Base-by-base conservation (phyloP, 1,140 invertebrate species). In the Lerema accius region DNA sequence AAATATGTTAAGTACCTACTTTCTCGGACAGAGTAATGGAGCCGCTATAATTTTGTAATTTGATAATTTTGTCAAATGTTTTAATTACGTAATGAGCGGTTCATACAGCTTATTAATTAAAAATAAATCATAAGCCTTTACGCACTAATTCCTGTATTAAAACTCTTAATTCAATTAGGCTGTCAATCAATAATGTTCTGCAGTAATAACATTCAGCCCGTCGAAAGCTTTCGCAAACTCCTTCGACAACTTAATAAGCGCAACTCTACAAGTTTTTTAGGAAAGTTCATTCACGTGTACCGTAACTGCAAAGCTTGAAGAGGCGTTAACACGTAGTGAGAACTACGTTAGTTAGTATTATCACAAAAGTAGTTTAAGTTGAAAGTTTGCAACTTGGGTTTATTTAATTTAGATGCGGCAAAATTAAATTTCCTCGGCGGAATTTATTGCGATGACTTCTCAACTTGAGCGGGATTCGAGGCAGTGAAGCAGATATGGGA, bases 301-400 rank as follows among this genome's bases (percentile, higher is more conserved):
- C 15, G 39, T 46, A 56, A 45, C 53, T 58, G 17, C 26, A 11
- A 46, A 58, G 42, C 45, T 46, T 11, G 28, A 17, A 15, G 40
- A 35, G 53, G 42, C 40, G 23, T 58, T 58, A 35, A 46, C 43
- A 58, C 51, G 51, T 43, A 56, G 51, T 42, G 40, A 13, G 23
- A 43, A 35, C 28, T 3, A 5, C 50, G 35, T 53, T 42, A 53
- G 39, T 40, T 43, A 14, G 42, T 58, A 14, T 58, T 58, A 35
- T 58, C 40, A 45, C 53, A 35, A 23, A 56, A 45, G 26, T 56
- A 56, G 53, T 58, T 58, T 28, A 58, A 58, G 23, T 58, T 45
- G 40, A 45, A 58, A 45, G 40, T 58, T 58, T 19, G 32, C 28
- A 58, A 58, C 40, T 48, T 48, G 45, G 19, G 45, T 58, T 17